Evolutionary conservation across 2,888 invertebrate genomes (phyloP), one percentile per base, ranked within the genome.

Genomic region (Chelonus formosanus): DNA sequence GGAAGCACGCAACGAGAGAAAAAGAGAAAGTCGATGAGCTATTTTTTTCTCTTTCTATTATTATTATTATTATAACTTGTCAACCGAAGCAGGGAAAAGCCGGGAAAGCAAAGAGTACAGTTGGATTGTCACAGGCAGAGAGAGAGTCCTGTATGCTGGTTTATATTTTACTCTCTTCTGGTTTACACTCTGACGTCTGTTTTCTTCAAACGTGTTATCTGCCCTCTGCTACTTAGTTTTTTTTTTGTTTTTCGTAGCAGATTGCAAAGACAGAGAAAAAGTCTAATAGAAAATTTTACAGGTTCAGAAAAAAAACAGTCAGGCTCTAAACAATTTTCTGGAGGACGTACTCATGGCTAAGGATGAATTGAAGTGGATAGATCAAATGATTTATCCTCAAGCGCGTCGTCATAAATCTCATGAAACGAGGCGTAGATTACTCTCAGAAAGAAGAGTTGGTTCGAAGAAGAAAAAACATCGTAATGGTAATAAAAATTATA

Each of bases 311-410:
- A 66, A 63, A 45, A 73, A 70, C 57, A 74, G 76, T 54, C 70
- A 71, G 3, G 75, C 74, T 10, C 54, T 81, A 5, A 71, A 74
- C 59, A 71, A 65, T 32, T 80, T 81, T 65, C 66, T 81, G 8
- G 72, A 75, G 43, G 72, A 80, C 8, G 78, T 79, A 5, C 67
- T 79, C 5, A 72, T 70, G 32, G 76, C 76, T 5, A 73, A 72
- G 56, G 68, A 78, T 48, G 77, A 80, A 63, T 75, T 81, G 57
- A 76, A 72, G 64, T 80, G 79, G 80, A 80, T 80, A 68, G 79
- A 81, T 65, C 73, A 74, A 8, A 72, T 69, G 34, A 75, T 75
- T 31, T 71, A 63, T 65, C 63, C 56, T 34, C 53, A 43, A 45
- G 31, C 45, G 52, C 52, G 50, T 55, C n/a, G 43, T 10, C 35